These are phyloP conservation scores for Drosophila borborema DNA, from an alignment of 2,888 invertebrate species.

Conservation along the genomic window DNA sequence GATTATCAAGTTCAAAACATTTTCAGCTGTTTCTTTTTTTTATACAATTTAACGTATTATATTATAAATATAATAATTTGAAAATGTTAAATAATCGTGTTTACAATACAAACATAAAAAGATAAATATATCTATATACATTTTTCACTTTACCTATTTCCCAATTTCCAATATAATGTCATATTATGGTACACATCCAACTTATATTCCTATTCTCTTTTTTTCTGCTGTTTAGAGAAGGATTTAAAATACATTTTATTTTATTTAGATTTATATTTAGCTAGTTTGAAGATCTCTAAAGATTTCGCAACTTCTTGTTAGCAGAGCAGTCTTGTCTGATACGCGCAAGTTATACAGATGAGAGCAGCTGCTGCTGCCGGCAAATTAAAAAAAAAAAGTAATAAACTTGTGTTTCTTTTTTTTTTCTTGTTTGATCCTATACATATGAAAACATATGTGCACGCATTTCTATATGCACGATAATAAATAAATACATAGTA, in stretches of 20 bases:
- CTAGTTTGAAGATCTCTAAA: not conserved
- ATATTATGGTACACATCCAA: not conserved
- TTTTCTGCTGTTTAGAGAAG: not conserved
- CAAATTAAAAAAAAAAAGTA: conserved; percentile 19
- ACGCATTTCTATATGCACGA: conserved; percentile 42
- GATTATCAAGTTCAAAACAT: no score
- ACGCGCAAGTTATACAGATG: conserved; percentile 7
- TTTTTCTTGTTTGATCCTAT: conserved; percentile 38
- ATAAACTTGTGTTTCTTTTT: conserved; percentile 30
- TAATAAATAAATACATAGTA: conserved; percentile 43
- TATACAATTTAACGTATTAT: no score
- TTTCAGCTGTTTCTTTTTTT: no score
- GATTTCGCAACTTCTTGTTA: conserved; percentile 10
- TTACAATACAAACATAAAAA: no score
- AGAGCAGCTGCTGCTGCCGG: conserved; percentile 57
- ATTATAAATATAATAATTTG: no score
- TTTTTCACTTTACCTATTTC: no score
- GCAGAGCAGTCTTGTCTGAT: not conserved
- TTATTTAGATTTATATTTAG: conserved; percentile 6
- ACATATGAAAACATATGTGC: conserved; percentile 62
- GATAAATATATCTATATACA: no score
- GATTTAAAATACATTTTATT: not conserved
- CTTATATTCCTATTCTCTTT: no score
- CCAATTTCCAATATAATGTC: no score
- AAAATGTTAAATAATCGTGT: no score